Conservation (phyloP, 1,140 invertebrate species). For the Tenebrio molitor region DNA sequence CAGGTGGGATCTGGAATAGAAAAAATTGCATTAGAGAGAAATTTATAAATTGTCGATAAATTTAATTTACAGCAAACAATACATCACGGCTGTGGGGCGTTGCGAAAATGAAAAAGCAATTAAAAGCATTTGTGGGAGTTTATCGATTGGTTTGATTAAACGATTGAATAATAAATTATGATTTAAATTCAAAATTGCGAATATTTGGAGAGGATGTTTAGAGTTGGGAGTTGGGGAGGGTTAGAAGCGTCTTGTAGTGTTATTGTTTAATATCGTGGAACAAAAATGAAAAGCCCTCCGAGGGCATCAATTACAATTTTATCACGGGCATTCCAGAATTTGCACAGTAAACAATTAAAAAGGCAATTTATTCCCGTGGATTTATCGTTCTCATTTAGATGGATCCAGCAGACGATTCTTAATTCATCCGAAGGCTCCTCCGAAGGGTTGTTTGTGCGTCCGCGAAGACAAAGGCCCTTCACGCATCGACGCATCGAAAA, state of each 20-base stretch:
- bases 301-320: constrained; percentile 40
- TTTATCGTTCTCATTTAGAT: constrained; percentile 44
- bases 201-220: too few species aligned
- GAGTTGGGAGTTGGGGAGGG: too few species aligned
- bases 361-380: constrained; percentile 34
- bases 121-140: constrained; percentile 31
- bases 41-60: constrained; percentile 9
- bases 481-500: too few species aligned
- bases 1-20: constrained; percentile 28
- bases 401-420: constrained; percentile 35
- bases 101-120: constrained; percentile 33
- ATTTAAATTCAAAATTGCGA: neutral
- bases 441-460: neutral
- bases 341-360: constrained; percentile 44
- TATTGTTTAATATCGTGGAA: constrained; percentile 1
- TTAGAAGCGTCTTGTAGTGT: too few species aligned
- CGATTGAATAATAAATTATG: constrained; percentile 25
- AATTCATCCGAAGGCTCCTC: constrained; percentile 11
- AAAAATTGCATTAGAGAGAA: neutral
- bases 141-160: constrained; percentile 31
- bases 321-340: constrained; percentile 36
- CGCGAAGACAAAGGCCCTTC: constrained; percentile 4
- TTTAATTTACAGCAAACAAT: constrained; percentile 15
- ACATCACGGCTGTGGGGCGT: neutral
- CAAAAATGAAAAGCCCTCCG: constrained; percentile 24